phyloP scores from a whole-genome alignment of 2,888 invertebrate genomes.

The Lumbricus terrestris region DNA sequence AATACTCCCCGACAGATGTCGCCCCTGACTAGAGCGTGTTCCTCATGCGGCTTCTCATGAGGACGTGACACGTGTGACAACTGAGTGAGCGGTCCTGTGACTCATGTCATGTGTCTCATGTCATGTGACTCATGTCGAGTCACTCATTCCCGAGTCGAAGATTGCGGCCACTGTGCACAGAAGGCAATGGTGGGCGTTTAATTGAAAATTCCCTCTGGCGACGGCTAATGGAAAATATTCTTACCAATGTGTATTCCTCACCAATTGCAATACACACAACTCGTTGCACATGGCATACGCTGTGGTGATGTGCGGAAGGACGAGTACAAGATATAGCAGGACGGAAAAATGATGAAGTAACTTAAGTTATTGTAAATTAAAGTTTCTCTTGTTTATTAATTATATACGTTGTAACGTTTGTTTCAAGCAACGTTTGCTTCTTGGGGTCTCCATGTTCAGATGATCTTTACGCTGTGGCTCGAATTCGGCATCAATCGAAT shows the following conservation, averaged over 20 bases:
- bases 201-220: neutral
- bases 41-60: neutral
- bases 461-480: neutral
- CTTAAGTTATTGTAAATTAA: neutral
- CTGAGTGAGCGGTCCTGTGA: too few relatives aligned
- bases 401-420: too few relatives aligned
- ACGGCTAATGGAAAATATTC: neutral
- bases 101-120: too few relatives aligned
- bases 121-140: too few relatives aligned
- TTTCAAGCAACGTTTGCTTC: neutral
- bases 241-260: neutral
- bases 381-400: too few relatives aligned
- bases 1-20: neutral
- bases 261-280: neutral
- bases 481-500: neutral
- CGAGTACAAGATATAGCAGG: neutral
- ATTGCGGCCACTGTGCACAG: neutral
- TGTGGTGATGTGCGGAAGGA: too few relatives aligned
- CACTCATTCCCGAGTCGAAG: neutral
- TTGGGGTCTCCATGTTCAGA: neutral
- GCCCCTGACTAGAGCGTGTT: neutral
- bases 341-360: neutral
- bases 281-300: too few relatives aligned
- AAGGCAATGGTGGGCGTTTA: neutral
- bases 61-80: neutral